Conservation (phyloP, 2,888 invertebrate species). For the Tetrapedia diversipes region DNA sequence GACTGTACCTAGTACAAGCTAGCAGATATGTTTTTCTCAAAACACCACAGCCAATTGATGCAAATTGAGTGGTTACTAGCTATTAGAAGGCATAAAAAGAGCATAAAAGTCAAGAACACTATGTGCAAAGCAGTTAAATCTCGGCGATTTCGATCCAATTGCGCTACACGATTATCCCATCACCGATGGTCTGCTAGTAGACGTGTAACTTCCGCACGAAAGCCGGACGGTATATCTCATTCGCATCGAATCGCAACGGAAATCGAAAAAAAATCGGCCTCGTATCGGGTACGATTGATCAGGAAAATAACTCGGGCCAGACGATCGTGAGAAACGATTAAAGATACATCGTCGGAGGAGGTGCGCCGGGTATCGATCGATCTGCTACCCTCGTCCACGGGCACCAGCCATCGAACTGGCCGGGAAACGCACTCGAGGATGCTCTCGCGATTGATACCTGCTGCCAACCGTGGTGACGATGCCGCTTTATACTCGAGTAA, state of each 20-base stretch:
- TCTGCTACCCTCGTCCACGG: conserved; percentile 18
- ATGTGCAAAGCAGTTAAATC: not conserved
- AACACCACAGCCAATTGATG: no score
- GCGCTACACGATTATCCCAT: not conserved
- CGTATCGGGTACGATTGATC: conserved; percentile 42
- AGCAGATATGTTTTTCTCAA: no score
- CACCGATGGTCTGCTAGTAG: not conserved
- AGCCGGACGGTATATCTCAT: not conserved
- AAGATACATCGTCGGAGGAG: conserved; percentile 38
- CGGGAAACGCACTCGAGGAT: conserved; percentile 6
- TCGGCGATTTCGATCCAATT: not conserved
- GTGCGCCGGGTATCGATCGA: conserved; percentile 34
- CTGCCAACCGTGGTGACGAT: conserved; percentile 42
- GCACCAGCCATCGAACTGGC: conserved; percentile 24
- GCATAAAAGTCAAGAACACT: not conserved
- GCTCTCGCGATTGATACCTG: conserved; percentile 29
- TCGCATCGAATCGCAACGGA: conserved; percentile 7
- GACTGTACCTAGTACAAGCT: no score
- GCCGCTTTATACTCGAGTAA: conserved; percentile 45
- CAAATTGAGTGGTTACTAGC: no score
- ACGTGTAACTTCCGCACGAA: not conserved
- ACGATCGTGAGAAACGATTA: conserved; percentile 58
- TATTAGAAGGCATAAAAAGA: no score
- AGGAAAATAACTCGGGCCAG: conserved; percentile 15
- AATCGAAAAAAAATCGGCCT: conserved; percentile 32